Evolutionary conservation across 2,888 invertebrate species (phyloP).

Genomic region (Pomacea canaliculata): DNA sequence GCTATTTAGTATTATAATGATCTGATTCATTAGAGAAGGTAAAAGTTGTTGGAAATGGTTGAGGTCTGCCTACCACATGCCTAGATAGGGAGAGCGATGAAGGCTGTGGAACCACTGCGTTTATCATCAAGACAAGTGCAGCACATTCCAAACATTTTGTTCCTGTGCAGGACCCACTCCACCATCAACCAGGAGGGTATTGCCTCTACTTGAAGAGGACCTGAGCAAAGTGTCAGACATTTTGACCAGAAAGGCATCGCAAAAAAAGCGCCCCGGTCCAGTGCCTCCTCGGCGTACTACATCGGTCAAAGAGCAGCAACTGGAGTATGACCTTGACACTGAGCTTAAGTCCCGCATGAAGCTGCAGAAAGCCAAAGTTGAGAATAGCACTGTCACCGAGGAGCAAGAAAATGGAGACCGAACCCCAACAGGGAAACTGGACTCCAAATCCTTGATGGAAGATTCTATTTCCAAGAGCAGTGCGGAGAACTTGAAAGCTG

Average conservation of each 20-base stretch:
- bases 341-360: constrained; percentile 63
- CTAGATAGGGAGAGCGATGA: too few relatives aligned
- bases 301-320: constrained; percentile 75
- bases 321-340: constrained; percentile 47
- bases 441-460: constrained; percentile 1
- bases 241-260: constrained; percentile 49
- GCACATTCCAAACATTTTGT: too few relatives aligned
- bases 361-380: constrained; percentile 60
- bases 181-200: constrained; percentile 53
- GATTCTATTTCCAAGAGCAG: constrained; percentile 44
- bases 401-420: constrained; percentile 30
- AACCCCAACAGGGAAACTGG: not conserved
- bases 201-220: constrained; percentile 53
- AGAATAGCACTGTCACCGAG: constrained; percentile 52
- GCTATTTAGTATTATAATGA: too few relatives aligned
- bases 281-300: constrained; percentile 95
- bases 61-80: too few relatives aligned
- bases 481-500: constrained; percentile 56
- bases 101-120: too few relatives aligned
- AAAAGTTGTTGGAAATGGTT: too few relatives aligned
- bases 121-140: too few relatives aligned
- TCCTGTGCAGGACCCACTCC: constrained; percentile 58
- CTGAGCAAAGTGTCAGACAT: constrained; percentile 57
- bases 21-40: too few relatives aligned
- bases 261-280: constrained; percentile 49